Evolutionary conservation across 2,888 invertebrate genomes (phyloP).

Genomic region (Notodonta ziczac): DNA sequence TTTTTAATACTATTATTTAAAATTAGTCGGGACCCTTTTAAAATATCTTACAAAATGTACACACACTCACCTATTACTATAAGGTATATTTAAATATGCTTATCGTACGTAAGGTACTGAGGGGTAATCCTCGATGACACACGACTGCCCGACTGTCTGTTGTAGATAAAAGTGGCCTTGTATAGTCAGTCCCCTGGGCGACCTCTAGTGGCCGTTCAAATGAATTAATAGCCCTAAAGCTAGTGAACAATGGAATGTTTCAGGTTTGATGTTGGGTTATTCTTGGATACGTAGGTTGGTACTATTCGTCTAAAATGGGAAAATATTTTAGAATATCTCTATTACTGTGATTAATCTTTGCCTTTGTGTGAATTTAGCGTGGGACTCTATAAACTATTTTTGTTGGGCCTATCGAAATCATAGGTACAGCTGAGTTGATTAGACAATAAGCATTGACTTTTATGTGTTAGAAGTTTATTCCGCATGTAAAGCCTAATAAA

Average conservation of each 20-base stretch:
- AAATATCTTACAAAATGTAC: too few relatives aligned
- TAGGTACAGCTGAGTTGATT: too few relatives aligned
- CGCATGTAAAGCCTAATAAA: not conserved
- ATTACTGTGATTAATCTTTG: too few relatives aligned
- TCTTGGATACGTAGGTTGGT: too few relatives aligned
- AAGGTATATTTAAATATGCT: constrained; percentile 7
- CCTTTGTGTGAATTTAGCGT: too few relatives aligned
- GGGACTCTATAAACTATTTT: too few relatives aligned
- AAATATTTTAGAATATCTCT: too few relatives aligned
- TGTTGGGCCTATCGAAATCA: too few relatives aligned
- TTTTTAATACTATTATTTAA: too few relatives aligned
- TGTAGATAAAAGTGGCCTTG: constrained; percentile 41
- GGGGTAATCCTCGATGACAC: constrained; percentile 42
- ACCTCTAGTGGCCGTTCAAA: not conserved
- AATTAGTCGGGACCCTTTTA: too few relatives aligned
- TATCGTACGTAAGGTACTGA: constrained; percentile 13
- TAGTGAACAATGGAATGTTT: not conserved
- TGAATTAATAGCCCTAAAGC: not conserved
- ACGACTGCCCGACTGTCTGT: constrained; percentile 38
- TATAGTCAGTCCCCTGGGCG: constrained; percentile 22
- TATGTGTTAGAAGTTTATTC: not conserved
- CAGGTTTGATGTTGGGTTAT: not conserved
- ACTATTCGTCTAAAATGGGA: too few relatives aligned
- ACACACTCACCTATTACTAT: constrained; percentile 1
- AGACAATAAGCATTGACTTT: too few relatives aligned